These are phyloP conservation scores for Nerophis ophidion DNA, from an alignment of 2,113 vertebrate species.

Conservation along the genomic window DNA sequence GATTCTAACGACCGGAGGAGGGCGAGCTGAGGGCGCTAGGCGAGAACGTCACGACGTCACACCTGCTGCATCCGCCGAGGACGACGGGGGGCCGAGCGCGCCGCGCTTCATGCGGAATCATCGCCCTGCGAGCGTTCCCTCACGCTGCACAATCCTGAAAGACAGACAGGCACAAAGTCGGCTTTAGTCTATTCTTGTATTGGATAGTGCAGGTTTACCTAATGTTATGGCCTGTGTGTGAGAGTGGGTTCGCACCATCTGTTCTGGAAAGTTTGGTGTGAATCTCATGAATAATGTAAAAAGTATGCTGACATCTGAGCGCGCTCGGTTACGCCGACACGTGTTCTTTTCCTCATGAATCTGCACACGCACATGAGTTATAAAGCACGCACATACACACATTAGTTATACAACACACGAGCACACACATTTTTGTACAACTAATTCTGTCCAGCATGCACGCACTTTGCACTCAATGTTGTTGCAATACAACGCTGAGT, in stretches of 20 bases:
- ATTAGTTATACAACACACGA: neutral
- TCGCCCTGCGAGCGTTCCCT: slow-evolving; percentile 80
- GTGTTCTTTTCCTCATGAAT: slow-evolving; percentile 25
- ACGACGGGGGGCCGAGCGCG: slow-evolving; percentile 77
- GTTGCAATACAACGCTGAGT: neutral
- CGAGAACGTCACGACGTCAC: slow-evolving; percentile 76
- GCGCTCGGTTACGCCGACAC: slow-evolving; percentile 48
- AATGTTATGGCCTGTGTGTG: slow-evolving; percentile 12
- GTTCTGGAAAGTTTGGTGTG: slow-evolving; percentile 57
- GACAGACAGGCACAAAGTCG: slow-evolving; percentile 21
- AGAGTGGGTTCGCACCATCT: slow-evolving; percentile 49
- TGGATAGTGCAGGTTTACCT: no score
- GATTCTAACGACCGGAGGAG: slow-evolving; percentile 47
- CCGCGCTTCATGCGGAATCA: slow-evolving; percentile 97
- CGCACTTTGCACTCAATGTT: slow-evolving; percentile 7
- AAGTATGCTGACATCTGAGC: slow-evolving; percentile 34
- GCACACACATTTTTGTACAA: slow-evolving; percentile 3
- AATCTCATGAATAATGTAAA: slow-evolving; percentile 61
- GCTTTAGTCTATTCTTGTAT: neutral
- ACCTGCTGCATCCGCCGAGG: slow-evolving; percentile 79
- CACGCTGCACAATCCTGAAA: slow-evolving; percentile 66
- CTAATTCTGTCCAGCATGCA: slow-evolving; percentile 6
- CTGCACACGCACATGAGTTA: neutral
- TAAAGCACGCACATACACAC: neutral
- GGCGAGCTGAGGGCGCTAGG: slow-evolving; percentile 39